Base-by-base conservation (phyloP, 2,888 invertebrate species). In the Drosophila imparisetae region DNA sequence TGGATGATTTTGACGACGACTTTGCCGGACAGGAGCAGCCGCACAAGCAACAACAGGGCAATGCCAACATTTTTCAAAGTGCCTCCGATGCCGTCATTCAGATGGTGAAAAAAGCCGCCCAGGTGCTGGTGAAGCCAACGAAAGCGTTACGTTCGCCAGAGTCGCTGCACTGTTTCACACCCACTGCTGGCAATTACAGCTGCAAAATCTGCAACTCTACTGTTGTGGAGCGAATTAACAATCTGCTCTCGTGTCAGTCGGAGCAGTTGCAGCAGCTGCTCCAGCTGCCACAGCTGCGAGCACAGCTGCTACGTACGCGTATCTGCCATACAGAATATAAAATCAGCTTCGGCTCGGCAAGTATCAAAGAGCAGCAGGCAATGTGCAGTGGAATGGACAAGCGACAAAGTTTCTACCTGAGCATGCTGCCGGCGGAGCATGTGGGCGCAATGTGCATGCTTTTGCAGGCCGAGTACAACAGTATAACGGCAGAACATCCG, bases 41-140 rank as follows among this genome's bases (percentile, higher is more conserved):
- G 2, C 68, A 80, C 11, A 79, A 77, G 30, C 13, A 70, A 21
- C 11, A 57, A 8, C 65, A 94, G 30, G 95, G 95, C 15, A 62
- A 61, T 30, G 95, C 95, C 82, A 97, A 97, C 92, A 93, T 97
- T 29, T 96, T 98, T 86, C 97, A 97, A 69, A 96, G 97, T 15
- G 98, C 98, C 4, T 95, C 96, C 82, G 98, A 98, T 91, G 98
- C 97, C 0, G 98, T 98, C 50, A 95, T 98, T 91, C 97, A 96
- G 54, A 97, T 98, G 79, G 97, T 98, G 64, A 98, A 98, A 92
- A 98, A 98, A 93, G 98, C 98, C 1, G 97, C 97, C 10, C 96
- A 96, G 93, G 97, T 96, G 42, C 94, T 98, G 81, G 96, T 96
- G 2, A 97, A 97, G 91, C 95, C 95, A 15, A 72, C 86, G 0